Conservation (phyloP, 35 echinoderm and acorn worm species). For the Apostichopus californicus region DNA sequence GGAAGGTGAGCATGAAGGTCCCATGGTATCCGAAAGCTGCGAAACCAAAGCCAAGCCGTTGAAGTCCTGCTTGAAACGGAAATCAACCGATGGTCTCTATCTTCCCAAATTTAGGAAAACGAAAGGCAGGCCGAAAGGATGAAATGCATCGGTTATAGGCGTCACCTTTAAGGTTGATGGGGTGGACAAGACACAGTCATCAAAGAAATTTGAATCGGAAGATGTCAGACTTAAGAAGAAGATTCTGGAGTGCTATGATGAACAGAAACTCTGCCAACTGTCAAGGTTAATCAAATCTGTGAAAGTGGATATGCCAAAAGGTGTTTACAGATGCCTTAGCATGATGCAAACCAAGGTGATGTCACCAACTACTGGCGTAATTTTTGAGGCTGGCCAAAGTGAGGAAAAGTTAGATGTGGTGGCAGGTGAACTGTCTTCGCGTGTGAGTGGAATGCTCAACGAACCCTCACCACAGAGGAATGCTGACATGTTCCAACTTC, state of each 20-base stretch:
- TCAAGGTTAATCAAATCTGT: background rate
- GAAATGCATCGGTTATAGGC: background rate
- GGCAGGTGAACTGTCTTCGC: background rate
- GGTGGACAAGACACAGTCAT: background rate
- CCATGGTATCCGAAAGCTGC: background rate
- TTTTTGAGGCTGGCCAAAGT: background rate
- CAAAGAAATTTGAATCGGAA: background rate
- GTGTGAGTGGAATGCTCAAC: background rate
- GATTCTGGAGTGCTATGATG: background rate
- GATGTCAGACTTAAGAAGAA: background rate
- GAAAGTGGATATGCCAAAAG: background rate
- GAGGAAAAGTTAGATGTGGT: background rate
- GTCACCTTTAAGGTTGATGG: background rate
- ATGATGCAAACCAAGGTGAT: background rate
- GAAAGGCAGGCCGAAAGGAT: background rate
- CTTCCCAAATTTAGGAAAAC: background rate
- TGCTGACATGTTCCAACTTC: background rate
- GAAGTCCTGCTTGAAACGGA: background rate
- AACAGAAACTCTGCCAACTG: background rate
- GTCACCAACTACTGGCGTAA: background rate
- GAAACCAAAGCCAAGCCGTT: background rate
- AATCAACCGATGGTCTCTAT: constrained; percentile 5
- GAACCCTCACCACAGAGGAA: background rate
- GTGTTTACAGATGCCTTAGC: background rate
- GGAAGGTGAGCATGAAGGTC: background rate